Evolutionary conservation across 2,113 vertebrate species (phyloP).

Genomic region (Diadophis punctatus): DNA sequence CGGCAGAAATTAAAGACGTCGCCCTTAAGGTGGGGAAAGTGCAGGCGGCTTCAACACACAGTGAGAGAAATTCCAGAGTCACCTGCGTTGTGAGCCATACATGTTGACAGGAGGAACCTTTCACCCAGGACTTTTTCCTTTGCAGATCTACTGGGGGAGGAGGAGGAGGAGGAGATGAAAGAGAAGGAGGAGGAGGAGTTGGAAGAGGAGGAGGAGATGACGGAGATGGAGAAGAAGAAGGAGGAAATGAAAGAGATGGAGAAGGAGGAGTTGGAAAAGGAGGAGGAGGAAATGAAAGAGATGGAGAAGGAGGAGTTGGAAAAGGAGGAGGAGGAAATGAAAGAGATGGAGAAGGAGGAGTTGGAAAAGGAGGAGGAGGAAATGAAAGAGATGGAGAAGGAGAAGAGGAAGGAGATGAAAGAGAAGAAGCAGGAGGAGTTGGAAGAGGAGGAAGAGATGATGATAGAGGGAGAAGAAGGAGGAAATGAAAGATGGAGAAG

Average conservation of each 20-base stretch:
- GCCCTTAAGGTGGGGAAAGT: background rate
- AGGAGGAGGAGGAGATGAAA: background rate
- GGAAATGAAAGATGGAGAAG: background rate
- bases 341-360: background rate
- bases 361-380: too few relatives aligned
- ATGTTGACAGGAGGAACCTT: background rate
- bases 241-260: too few relatives aligned
- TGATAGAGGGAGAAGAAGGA: background rate
- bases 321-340: background rate
- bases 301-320: background rate
- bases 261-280: too few relatives aligned
- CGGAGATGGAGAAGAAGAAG: background rate
- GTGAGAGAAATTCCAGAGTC: background rate
- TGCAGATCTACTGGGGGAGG: background rate
- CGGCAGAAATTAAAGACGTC: slow-evolving; percentile 24
- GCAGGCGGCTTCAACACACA: background rate
- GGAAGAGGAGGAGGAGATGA: background rate
- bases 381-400: too few relatives aligned
- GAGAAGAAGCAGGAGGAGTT: background rate
- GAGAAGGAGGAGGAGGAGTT: rapidly evolving
- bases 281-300: too few relatives aligned
- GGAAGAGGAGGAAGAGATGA: background rate
- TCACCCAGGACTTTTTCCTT: background rate
- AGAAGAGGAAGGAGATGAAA: too few relatives aligned
- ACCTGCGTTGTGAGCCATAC: background rate